phyloP scores from a whole-genome alignment of 2,888 invertebrate species.

The Papilio gigon region DNA sequence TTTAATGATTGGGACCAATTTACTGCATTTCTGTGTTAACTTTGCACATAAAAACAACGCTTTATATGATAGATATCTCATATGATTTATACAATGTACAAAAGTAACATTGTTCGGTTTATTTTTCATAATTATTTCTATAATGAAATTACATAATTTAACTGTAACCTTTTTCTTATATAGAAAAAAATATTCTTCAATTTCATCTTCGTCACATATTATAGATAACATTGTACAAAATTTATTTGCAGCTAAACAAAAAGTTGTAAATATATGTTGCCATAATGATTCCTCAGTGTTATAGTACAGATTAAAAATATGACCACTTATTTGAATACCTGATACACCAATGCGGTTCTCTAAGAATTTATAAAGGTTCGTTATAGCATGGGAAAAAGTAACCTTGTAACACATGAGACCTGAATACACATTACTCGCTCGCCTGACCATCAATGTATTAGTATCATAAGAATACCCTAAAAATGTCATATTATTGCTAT shows the following conservation, averaged over 20 bases:
- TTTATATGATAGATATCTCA: slow-evolving; percentile 71
- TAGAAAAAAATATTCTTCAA: slow-evolving; percentile 58
- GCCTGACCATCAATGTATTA: slow-evolving; percentile 63
- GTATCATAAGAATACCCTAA: slow-evolving; percentile 73
- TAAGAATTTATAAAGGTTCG: slow-evolving; percentile 65
- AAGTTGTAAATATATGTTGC: slow-evolving; percentile 72
- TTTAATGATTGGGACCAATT: slow-evolving; percentile 61
- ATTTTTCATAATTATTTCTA: slow-evolving; percentile 61
- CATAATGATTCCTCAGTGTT: slow-evolving; percentile 69
- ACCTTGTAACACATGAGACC: slow-evolving; percentile 79
- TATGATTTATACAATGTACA: slow-evolving; percentile 75
- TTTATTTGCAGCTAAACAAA: slow-evolving; percentile 76
- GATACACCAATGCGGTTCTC: slow-evolving; percentile 74
- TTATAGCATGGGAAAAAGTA: slow-evolving; percentile 63
- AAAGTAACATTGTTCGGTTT: slow-evolving; percentile 61
- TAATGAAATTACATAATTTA: slow-evolving; percentile 67
- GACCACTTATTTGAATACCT: slow-evolving; percentile 71
- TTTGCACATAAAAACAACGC: slow-evolving; percentile 70
- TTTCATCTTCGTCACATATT: slow-evolving; percentile 61
- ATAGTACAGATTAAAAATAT: slow-evolving; percentile 69
- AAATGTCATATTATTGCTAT: slow-evolving; percentile 65
- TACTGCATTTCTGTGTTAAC: slow-evolving; percentile 66
- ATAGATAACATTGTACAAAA: slow-evolving; percentile 74
- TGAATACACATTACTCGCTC: slow-evolving; percentile 66
- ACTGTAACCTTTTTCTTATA: slow-evolving; percentile 74